phyloP scores from a whole-genome alignment of 2,797 vertebrate species.

The Enteromius viviparus region DNA sequence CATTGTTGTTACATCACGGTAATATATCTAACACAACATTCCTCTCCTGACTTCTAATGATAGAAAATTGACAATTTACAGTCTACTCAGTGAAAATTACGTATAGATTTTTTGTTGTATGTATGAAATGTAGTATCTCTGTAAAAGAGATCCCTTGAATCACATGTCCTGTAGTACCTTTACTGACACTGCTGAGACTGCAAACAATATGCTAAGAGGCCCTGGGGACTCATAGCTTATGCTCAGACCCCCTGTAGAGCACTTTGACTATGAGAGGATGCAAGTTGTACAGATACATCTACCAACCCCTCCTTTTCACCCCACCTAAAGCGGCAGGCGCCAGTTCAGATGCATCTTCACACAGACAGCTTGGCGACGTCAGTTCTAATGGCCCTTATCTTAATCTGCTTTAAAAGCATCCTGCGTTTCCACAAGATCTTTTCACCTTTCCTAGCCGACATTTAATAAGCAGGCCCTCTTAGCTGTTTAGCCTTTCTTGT shows the following conservation, averaged over 20 bases:
- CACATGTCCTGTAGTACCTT: background rate
- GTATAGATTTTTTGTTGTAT: background rate
- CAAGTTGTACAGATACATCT: slow-evolving; percentile 77
- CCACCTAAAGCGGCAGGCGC: slow-evolving; percentile 75
- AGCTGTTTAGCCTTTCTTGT: slow-evolving; percentile 52
- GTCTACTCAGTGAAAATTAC: background rate
- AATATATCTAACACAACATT: background rate
- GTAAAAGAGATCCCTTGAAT: slow-evolving; percentile 6
- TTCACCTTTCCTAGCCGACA: slow-evolving; percentile 81
- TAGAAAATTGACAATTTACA: background rate
- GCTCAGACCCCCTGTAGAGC: slow-evolving; percentile 66
- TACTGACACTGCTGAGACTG: slow-evolving; percentile 25
- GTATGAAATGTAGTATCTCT: background rate
- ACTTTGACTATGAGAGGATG: slow-evolving; percentile 86
- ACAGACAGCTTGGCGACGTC: slow-evolving; percentile 88
- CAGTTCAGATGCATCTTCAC: slow-evolving; percentile 83
- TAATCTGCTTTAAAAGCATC: slow-evolving; percentile 94
- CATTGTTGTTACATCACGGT: background rate
- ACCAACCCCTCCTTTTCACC: slow-evolving; percentile 46
- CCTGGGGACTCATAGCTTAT: slow-evolving; percentile 67
- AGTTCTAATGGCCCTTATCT: slow-evolving; percentile 90
- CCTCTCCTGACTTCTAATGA: background rate
- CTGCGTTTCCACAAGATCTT: slow-evolving; percentile 83
- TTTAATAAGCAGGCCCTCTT: slow-evolving; percentile 73
- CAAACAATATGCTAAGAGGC: slow-evolving; percentile 43